Percentiles rank a stretch among this genome's conserved stretches.
phyloP scores from a whole-genome alignment of 2,888 invertebrate species.

The Caradrina clavipalpis region DNA sequence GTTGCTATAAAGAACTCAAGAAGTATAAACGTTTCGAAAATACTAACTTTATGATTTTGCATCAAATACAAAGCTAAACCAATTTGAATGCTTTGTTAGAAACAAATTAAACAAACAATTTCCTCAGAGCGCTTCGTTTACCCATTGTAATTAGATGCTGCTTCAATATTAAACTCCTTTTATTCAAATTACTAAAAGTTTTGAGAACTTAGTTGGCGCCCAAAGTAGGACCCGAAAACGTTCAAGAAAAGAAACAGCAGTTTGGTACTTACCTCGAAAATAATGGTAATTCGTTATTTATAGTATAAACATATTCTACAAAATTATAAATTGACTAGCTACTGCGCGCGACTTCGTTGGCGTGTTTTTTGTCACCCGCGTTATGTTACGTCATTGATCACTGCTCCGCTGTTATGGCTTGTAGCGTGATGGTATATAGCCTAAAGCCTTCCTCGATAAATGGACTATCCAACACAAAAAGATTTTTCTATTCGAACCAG shows the following conservation, averaged over 20 bases:
- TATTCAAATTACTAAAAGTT: constrained; percentile 37
- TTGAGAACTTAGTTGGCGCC: constrained; percentile 41
- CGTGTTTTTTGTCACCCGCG: no score
- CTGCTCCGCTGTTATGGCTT: no score
- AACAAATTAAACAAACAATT: constrained; percentile 41
- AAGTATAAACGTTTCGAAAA: neutral
- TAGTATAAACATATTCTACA: neutral
- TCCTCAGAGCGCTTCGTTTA: constrained; percentile 10
- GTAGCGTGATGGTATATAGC: no score
- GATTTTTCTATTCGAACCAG: no score
- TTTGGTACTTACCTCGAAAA: neutral
- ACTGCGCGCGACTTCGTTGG: no score
- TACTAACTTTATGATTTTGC: constrained; percentile 1
- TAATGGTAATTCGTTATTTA: neutral
- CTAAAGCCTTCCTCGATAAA: no score
- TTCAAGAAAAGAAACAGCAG: neutral
- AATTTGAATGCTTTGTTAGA: constrained; percentile 18
- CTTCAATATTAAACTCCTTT: constrained; percentile 42
- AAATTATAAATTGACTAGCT: no score
- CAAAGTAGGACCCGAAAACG: constrained; percentile 32
- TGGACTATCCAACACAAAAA: no score
- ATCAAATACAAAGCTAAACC: constrained; percentile 24
- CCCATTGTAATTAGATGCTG: constrained; percentile 39
- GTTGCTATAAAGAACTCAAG: neutral
- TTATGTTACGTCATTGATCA: no score